A percentile compares a stretch with the other conserved stretches of the same genome.
phyloP scores from a whole-genome alignment of 2,888 invertebrate genomes.

The Patella pellucida region DNA sequence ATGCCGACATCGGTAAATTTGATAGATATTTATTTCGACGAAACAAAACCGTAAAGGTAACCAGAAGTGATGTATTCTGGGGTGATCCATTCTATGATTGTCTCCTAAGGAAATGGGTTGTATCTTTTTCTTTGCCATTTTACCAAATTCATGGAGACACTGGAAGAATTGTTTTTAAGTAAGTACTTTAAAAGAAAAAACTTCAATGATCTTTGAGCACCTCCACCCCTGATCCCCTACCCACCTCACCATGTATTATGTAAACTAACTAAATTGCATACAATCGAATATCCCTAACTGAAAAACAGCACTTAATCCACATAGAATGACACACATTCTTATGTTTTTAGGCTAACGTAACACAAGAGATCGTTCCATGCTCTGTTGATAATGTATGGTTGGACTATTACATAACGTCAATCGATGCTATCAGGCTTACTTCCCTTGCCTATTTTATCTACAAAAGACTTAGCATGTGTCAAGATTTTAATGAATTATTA shows the following conservation, averaged over 20 bases:
- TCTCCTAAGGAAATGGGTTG: slow-evolving; percentile 48
- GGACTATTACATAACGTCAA: too few species aligned
- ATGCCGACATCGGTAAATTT: slow-evolving; percentile 28
- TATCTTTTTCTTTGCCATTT: slow-evolving; percentile 53
- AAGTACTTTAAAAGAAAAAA: slow-evolving; percentile 28
- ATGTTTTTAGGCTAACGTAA: too few species aligned
- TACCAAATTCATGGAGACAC: slow-evolving; percentile 33
- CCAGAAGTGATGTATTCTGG: slow-evolving; percentile 45
- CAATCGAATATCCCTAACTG: too few species aligned
- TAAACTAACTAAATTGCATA: too few species aligned
- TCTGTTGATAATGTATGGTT: too few species aligned
- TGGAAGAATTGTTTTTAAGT: slow-evolving; percentile 45
- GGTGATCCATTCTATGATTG: slow-evolving; percentile 55
- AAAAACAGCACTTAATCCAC: background rate
- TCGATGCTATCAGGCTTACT: too few species aligned
- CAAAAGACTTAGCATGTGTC: too few species aligned
- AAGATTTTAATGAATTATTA: too few species aligned
- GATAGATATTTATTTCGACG: slow-evolving; percentile 24
- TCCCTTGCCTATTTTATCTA: too few species aligned
- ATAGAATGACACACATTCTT: too few species aligned
- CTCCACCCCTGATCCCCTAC: background rate
- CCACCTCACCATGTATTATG: background rate
- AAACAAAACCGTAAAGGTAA: slow-evolving; percentile 30
- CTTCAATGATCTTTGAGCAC: background rate
- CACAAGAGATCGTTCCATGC: too few species aligned